Percentiles rank a stretch among this genome's conserved stretches.
Evolutionary conservation across 2,797 vertebrate genomes (phyloP).

Genomic region (Enteromius thamalakanensis): DNA sequence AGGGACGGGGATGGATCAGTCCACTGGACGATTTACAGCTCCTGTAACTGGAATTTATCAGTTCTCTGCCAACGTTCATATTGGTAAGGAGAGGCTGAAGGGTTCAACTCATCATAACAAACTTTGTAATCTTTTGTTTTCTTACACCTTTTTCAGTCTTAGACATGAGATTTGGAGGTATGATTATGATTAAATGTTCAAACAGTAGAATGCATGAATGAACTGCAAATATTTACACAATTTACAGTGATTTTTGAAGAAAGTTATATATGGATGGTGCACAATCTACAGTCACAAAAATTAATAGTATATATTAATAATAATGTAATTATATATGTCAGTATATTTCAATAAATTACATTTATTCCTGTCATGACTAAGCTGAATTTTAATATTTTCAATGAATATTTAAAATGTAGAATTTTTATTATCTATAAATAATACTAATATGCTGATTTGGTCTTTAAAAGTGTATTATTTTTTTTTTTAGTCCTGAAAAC

Average conservation of each 20-base stretch:
- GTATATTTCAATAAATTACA: no score
- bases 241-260: neutral
- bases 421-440: no score
- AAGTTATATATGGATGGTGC: neutral
- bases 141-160: neutral
- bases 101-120: conserved; percentile 21
- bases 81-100: conserved; percentile 81
- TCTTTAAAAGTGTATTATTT: neutral
- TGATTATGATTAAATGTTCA: neutral
- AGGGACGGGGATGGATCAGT: conserved; percentile 88
- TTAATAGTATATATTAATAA: no score
- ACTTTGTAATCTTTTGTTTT: conserved; percentile 14
- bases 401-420: no score
- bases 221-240: neutral
- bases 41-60: conserved; percentile 92
- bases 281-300: no score
- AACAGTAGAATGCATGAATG: neutral
- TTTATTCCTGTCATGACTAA: no score
- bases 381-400: no score
- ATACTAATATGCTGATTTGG: neutral
- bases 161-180: neutral
- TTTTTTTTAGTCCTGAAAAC: neutral
- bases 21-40: conserved; percentile 91
- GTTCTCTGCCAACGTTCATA: conserved; percentile 91
- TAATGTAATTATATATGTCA: no score